Conservation (phyloP, 64 coral and sea anemone species). For the Astreopora myriophthalma region DNA sequence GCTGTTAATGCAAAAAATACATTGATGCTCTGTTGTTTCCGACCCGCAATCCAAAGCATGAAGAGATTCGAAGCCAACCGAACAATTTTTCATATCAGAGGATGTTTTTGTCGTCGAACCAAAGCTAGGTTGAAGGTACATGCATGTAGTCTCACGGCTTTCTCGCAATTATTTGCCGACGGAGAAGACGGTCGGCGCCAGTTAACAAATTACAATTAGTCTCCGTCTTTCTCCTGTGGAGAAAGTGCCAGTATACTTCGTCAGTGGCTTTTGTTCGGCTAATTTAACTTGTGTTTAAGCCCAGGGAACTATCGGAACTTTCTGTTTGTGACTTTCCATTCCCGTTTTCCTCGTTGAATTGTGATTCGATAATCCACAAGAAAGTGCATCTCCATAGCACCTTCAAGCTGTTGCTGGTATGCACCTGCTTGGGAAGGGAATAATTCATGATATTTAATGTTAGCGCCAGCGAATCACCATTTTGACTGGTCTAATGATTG, state of each 20-base stretch:
- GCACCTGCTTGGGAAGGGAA: not conserved
- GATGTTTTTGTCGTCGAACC: not conserved
- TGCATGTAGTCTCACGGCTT: not conserved
- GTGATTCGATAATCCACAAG: not conserved
- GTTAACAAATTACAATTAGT: not conserved
- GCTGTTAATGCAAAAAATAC: not conserved
- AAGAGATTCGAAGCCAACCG: not conserved
- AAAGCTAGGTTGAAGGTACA: not conserved
- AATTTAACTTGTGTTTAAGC: too few species aligned
- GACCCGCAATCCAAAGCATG: not conserved
- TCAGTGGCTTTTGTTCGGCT: too few species aligned
- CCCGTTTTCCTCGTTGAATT: not conserved
- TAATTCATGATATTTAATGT: slow-evolving; percentile 21
- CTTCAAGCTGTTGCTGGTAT: slow-evolving; percentile 35
- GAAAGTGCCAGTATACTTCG: not conserved
- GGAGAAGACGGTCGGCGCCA: not conserved
- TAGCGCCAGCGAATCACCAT: not conserved
- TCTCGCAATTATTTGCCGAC: not conserved
- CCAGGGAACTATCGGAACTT: not conserved
- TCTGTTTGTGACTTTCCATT: not conserved
- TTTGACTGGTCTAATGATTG: not conserved
- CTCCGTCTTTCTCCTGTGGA: not conserved
- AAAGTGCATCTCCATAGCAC: slow-evolving; percentile 36
- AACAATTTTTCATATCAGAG: not conserved
- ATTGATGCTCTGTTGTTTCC: not conserved